Evolutionary conservation across 2,888 invertebrate species (phyloP).

Genomic region (Didymodactylos carnosus): DNA sequence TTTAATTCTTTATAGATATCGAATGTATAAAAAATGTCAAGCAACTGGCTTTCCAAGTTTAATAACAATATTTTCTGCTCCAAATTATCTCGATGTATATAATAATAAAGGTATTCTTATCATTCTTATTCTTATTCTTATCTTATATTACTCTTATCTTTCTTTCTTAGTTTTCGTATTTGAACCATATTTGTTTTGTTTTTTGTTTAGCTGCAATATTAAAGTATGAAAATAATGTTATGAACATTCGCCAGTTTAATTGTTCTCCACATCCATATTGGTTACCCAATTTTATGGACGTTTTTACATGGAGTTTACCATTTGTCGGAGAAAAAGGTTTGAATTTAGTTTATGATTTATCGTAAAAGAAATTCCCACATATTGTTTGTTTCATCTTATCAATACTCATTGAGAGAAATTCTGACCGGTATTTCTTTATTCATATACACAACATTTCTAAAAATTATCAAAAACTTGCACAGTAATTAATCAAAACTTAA

Average conservation of each 20-base stretch:
- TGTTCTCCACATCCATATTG: conserved; percentile 99
- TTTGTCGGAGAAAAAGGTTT: conserved; percentile 79
- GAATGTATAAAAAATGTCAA: conserved; percentile 99
- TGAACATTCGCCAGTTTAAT: conserved; percentile 99
- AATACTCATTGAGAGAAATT: too few relatives aligned
- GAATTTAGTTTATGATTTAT: too few relatives aligned
- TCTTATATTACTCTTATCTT: too few relatives aligned
- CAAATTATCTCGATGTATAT: conserved; percentile 98
- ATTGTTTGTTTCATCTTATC: too few relatives aligned
- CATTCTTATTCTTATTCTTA: neutral
- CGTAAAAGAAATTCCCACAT: too few relatives aligned
- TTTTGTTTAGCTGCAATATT: conserved; percentile 75
- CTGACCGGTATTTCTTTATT: too few relatives aligned
- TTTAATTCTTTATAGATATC: conserved; percentile 47
- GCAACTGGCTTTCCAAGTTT: conserved; percentile 98
- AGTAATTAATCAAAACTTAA: too few relatives aligned
- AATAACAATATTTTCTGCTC: conserved; percentile 98
- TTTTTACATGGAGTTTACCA: conserved; percentile 98
- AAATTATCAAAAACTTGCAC: too few relatives aligned
- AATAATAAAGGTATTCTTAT: conserved; percentile 61
- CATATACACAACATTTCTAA: neutral
- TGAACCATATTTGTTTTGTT: too few relatives aligned
- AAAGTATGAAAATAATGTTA: conserved; percentile 99
- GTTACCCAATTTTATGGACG: conserved; percentile 99
- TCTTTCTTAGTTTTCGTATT: too few relatives aligned